phyloP scores from a whole-genome alignment of 2,797 vertebrate genomes.

The Eulemur coronatus region DNA sequence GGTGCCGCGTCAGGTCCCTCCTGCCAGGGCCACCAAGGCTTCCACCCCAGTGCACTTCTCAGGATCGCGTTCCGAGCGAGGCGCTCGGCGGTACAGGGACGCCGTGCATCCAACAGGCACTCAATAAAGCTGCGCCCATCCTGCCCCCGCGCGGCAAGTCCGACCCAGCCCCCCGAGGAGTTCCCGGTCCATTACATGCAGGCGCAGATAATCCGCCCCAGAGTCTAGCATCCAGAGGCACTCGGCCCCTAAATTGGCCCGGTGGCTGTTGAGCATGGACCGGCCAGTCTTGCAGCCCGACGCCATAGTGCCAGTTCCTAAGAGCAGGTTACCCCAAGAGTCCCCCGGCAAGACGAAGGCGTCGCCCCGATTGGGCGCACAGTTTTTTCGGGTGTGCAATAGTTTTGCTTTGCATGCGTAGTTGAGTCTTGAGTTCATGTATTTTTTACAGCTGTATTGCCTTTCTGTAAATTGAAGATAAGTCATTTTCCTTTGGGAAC shows the following conservation, averaged over 20 bases:
- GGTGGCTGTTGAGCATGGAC: slow-evolving; percentile 96
- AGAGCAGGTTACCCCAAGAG: slow-evolving; percentile 8
- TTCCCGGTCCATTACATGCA: slow-evolving; percentile 99
- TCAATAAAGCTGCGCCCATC: not conserved
- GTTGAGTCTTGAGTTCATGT: not conserved
- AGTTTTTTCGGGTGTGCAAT: too few species aligned
- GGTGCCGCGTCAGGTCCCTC: not conserved
- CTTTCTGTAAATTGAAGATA: not conserved
- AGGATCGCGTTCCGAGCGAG: not conserved
- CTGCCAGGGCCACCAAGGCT: not conserved
- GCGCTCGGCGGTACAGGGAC: not conserved
- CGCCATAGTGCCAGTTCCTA: slow-evolving; percentile 78
- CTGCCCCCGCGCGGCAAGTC: slow-evolving; percentile 24
- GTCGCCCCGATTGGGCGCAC: slow-evolving; percentile 35
- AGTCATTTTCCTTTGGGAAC: not conserved
- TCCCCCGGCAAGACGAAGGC: not conserved
- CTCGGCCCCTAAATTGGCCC: slow-evolving; percentile 93
- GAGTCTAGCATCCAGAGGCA: slow-evolving; percentile 95
- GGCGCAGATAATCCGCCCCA: slow-evolving; percentile 96
- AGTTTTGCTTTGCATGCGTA: not conserved
- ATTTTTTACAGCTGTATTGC: not conserved
- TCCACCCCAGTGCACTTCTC: not conserved
- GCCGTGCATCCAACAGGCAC: slow-evolving; percentile 48
- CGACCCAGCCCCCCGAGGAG: slow-evolving; percentile 68
- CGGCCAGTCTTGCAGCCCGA: slow-evolving; percentile 91